Evolutionary conservation across 2,888 invertebrate genomes (phyloP).

Genomic region (Balanococcus diminutus): DNA sequence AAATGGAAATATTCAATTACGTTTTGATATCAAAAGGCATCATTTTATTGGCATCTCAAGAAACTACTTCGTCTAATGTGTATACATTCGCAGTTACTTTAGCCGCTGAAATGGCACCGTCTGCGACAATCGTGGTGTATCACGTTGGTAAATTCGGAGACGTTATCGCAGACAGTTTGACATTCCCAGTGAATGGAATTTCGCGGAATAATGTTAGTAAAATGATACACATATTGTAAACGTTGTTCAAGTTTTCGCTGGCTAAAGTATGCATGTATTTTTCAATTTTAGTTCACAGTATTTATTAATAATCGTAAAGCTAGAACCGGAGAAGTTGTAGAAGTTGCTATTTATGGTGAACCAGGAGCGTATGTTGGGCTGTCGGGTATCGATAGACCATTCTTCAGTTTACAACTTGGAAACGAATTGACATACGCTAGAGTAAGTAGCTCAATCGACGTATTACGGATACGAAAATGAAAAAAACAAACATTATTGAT

Average conservation of each 20-base stretch:
- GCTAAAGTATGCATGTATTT: background rate
- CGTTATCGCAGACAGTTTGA: slow-evolving; percentile 88
- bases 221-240: background rate
- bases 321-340: slow-evolving; percentile 89
- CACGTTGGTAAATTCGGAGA: slow-evolving; percentile 79
- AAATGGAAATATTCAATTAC: slow-evolving; percentile 86
- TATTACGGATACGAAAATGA: background rate
- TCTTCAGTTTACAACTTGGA: slow-evolving; percentile 91
- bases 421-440: slow-evolving; percentile 87
- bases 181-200: slow-evolving; percentile 96
- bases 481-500: too few species aligned
- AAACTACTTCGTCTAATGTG: slow-evolving; percentile 78
- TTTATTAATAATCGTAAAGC: slow-evolving; percentile 91
- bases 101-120: slow-evolving; percentile 90
- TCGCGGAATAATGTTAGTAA: slow-evolving; percentile 80
- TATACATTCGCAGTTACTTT: slow-evolving; percentile 82
- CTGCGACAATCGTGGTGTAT: slow-evolving; percentile 88
- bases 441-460: slow-evolving; percentile 62
- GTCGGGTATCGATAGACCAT: slow-evolving; percentile 85
- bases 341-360: slow-evolving; percentile 91
- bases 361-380: slow-evolving; percentile 93
- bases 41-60: slow-evolving; percentile 81
- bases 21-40: slow-evolving; percentile 92
- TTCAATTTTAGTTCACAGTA: slow-evolving; percentile 72
- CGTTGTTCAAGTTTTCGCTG: background rate